Base-by-base conservation (phyloP, 2,797 vertebrate genomes). In the Pseudochirops cupreus region DNA sequence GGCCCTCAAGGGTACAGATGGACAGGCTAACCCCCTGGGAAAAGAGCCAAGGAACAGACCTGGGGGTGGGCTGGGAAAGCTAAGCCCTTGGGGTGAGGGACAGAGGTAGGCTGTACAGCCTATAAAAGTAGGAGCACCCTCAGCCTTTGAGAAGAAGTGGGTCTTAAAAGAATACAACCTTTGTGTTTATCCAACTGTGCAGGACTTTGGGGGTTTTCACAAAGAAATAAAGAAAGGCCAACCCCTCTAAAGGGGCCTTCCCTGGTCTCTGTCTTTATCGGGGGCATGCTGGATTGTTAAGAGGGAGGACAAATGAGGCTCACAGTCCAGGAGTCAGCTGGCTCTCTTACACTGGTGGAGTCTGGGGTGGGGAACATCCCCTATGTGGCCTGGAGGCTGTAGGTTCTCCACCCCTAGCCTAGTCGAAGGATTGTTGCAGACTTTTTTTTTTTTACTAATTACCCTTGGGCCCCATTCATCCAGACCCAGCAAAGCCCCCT, bases 191-290 rank as follows among this genome's bases (percentile, higher is more conserved):
- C 98, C 97, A 98, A 96, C 98, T 93, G 98, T 96, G 98, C 98
- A 98, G 98, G 97, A 98, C 92, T 98, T 98, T 98, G 98, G 94
- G 97, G 98, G 97, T 97, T 97, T 98, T 97, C 97, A 96, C 97
- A 98, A 98, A 97, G 97, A 98, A 98, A 98, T 98, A 98, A 99
- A 98, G 98, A 93, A 98, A 98, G 97, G 97, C 96, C 94, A 87
- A 87, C 74, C 74, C 96, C 96, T 97, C 96, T 97, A 67, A 93
- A 96, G 95, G 94, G 96, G 97, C 95, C 95, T 96, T 96, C 92
- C 95, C 91, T 96, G 96, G 94, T 50, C 89, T 96, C 92, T 94
- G 90, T 97, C 91, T 97, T 95, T 95, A 94, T 91, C 50, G 39
- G 74, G 14, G 39, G 4, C 7, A 4, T 46, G 21, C 21, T 50